These are phyloP conservation scores for Semaprochilodus insignis DNA, from an alignment of 2,797 vertebrate genomes.

Conservation along the genomic window DNA sequence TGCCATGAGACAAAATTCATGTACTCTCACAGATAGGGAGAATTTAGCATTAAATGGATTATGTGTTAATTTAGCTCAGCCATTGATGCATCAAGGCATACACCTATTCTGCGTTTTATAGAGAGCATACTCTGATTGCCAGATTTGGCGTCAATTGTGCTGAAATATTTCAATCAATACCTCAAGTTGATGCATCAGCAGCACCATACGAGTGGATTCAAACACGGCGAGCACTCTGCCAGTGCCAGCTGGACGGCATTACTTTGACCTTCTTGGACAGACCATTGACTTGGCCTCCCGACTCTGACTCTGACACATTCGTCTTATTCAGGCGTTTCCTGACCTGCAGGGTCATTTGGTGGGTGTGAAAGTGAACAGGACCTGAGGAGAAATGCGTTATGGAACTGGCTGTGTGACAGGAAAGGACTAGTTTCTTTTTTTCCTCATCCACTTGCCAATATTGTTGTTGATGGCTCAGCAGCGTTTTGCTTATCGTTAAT, in stretches of 20 bases:
- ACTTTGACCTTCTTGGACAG: constrained; percentile 69
- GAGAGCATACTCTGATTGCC: background rate
- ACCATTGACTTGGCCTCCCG: constrained; percentile 46
- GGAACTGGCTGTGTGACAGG: constrained; percentile 38
- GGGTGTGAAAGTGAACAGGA: constrained; percentile 49
- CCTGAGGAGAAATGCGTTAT: constrained; percentile 41
- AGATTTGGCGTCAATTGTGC: background rate
- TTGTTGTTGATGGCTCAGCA: constrained; percentile 54
- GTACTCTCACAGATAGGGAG: no score
- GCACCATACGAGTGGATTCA: constrained; percentile 26
- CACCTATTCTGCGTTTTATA: background rate
- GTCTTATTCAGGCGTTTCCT: constrained; percentile 53
- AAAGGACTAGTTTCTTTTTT: constrained; percentile 20
- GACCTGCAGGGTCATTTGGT: constrained; percentile 59
- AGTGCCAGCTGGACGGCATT: constrained; percentile 65
- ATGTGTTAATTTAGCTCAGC: background rate
- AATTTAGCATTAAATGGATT: no score
- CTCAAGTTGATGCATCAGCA: constrained; percentile 43
- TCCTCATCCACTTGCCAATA: constrained; percentile 45
- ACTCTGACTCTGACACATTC: constrained; percentile 39
- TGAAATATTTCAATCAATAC: constrained; percentile 4
- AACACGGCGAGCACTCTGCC: constrained; percentile 35
- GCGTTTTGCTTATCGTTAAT: constrained; percentile 61
- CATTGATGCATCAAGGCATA: background rate
- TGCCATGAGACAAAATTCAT: no score